Base-by-base conservation (phyloP, 1,140 invertebrate genomes). In the Steinernema feltiae region DNA sequence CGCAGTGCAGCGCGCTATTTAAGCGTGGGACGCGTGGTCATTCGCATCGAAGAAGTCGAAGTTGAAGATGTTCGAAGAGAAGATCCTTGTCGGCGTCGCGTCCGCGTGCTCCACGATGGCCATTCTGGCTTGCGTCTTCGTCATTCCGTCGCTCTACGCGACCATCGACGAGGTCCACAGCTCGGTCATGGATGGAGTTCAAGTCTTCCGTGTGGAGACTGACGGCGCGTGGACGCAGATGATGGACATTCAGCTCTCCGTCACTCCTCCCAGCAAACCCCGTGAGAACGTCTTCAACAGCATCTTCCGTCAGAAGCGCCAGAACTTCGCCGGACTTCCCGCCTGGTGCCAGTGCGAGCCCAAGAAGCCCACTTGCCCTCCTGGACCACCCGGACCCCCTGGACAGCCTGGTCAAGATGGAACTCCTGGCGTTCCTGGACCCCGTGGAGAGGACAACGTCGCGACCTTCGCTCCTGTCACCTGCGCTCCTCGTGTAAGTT, bases 101-200 rank as follows among this genome's bases (percentile, higher is more conserved):
- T 63, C 53, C 15, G 53, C 53, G 7, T 63, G 53, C 53, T 63
- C 53, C 53, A 63, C 53, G 15, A n/a, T 63, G 53, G 53, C 53
- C 53, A 63, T 63, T 27, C 3, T 63, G 53, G 53, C 53, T 21
- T 63, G 53, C 53, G 7, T 63, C 24, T n/a, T 63, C 24, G 53
- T 63, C 12, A 27, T 63, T 21, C 41, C 53, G 7, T 27, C 53
- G 71, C 79, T 80, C 63, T 80, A 80, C 77, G 71, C 71, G 48
- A 74, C 71, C 74, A 80, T 80, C 71, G 79, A 76, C 70, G 78
- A 80, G 71, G 69, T 79, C 29, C 78, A 79, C 73, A 76, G 78
- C 78, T 46, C 48, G 73, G 73, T 74, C 73, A 74, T 32, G n/a
- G 73, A 74, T 17, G 53, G 48, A 32, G 69, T 74, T 32, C 48